Percentiles rank a stretch among this genome's conserved stretches.
phyloP scores from a whole-genome alignment of 2,113 vertebrate species.

The Amblyornis subalaris region DNA sequence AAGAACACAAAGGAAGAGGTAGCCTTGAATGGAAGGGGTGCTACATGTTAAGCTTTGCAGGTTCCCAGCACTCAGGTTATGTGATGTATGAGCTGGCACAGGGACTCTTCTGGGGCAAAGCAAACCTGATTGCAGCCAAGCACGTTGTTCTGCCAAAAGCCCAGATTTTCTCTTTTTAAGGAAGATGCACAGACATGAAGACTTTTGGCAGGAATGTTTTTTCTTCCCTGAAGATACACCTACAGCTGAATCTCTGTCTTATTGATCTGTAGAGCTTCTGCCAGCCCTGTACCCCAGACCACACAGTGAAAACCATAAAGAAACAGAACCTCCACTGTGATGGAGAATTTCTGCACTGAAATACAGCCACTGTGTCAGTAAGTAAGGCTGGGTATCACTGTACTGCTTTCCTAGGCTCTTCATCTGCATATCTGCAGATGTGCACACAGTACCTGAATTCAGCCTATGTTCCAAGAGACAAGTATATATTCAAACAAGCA shows the following conservation, averaged over 20 bases:
- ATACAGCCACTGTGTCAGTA: background rate
- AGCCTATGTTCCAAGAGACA: background rate
- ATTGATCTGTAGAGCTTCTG: background rate
- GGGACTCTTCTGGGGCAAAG: background rate
- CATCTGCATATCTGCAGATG: background rate
- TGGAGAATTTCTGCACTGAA: background rate
- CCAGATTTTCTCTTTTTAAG: background rate
- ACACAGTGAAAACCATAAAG: rapidly evolving
- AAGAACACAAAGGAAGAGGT: background rate
- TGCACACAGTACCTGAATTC: background rate
- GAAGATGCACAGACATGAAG: background rate
- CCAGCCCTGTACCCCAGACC: rapidly evolving
- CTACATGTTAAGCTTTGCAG: background rate
- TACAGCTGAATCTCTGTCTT: background rate
- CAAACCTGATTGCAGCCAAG: background rate
- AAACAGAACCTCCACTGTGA: background rate
- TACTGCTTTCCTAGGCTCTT: background rate
- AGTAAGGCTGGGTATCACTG: too few species aligned
- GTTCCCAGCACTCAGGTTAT: background rate
- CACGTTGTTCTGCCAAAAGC: background rate
- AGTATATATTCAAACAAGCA: background rate
- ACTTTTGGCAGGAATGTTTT: background rate
- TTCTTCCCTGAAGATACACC: background rate
- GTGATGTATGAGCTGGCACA: background rate
- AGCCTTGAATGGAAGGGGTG: background rate